A percentile compares a stretch with the other conserved stretches of the same genome.
These are phyloP conservation scores for Drosophila yakuba DNA, from an alignment of 1,140 invertebrate genomes.

Conservation along the genomic window DNA sequence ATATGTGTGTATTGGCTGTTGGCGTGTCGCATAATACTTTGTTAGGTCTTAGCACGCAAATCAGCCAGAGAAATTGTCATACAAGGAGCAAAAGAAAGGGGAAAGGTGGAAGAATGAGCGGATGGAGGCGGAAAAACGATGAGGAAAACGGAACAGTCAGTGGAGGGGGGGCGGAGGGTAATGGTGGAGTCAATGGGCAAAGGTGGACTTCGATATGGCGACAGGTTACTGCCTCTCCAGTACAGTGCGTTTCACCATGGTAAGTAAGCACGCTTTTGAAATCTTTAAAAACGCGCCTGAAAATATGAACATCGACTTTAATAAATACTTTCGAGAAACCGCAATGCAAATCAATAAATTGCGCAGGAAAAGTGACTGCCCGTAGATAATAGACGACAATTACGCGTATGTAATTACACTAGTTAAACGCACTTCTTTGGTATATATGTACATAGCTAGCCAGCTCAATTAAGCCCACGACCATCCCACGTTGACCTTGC, in stretches of 20 bases:
- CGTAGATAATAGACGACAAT: conserved; percentile 14
- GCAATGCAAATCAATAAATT: background rate
- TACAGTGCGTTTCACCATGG: background rate
- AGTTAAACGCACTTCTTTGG: background rate
- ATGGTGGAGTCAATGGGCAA: background rate
- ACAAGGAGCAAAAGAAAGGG: background rate
- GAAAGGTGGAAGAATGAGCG: background rate
- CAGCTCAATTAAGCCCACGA: conserved; percentile 13
- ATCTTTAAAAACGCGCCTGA: too few relatives aligned
- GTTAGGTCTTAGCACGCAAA: conserved; percentile 56
- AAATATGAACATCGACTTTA: too few relatives aligned
- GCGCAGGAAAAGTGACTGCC: background rate
- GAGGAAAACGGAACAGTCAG: background rate
- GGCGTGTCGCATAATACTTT: conserved; percentile 58
- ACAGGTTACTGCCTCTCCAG: background rate
- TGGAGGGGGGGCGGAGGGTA: too few relatives aligned
- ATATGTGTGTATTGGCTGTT: conserved; percentile 13
- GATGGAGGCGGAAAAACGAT: conserved; percentile 23
- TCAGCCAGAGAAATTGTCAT: conserved; percentile 50
- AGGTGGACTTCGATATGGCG: background rate
- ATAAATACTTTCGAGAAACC: too few relatives aligned
- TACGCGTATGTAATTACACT: conserved; percentile 3
- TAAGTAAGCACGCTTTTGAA: background rate
- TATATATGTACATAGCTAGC: background rate
- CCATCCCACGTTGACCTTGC: conserved; percentile 23